These are phyloP conservation scores for Saturnia japonica DNA, from an alignment of 2,888 invertebrate genomes.

Conservation along the genomic window DNA sequence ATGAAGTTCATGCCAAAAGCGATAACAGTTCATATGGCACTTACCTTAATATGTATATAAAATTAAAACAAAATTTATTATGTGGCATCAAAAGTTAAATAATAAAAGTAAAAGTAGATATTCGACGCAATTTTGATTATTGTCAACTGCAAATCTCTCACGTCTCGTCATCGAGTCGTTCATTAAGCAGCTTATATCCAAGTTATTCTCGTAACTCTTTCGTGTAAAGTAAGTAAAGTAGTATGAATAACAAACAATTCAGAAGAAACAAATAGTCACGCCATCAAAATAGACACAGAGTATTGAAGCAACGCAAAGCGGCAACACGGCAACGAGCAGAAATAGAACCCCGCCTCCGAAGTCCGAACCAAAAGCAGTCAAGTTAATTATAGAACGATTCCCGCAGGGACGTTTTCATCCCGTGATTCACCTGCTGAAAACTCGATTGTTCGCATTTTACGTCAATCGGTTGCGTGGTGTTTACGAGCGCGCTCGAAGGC, in stretches of 20 bases:
- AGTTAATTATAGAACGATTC: constrained; percentile 76
- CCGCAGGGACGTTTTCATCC: constrained; percentile 76
- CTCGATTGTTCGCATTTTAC: constrained; percentile 80
- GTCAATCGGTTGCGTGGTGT: constrained; percentile 80
- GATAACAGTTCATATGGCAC: constrained; percentile 2
- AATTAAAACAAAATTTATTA: not conserved
- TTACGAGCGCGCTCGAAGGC: constrained; percentile 61
- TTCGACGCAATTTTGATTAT: not conserved
- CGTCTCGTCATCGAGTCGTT: too few species aligned
- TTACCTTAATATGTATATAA: not conserved
- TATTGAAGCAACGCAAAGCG: constrained; percentile 65
- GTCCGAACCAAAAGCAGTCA: constrained; percentile 79
- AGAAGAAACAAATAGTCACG: constrained; percentile 60
- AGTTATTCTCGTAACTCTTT: constrained; percentile 16
- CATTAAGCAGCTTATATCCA: not conserved
- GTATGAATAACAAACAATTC: constrained; percentile 52
- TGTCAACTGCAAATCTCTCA: not conserved
- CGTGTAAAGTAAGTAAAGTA: constrained; percentile 43
- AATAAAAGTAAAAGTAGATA: not conserved
- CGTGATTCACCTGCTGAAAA: constrained; percentile 80
- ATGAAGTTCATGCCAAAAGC: constrained; percentile 23
- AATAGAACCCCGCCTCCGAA: constrained; percentile 79
- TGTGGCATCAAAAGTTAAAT: not conserved
- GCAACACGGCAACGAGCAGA: constrained; percentile 47
- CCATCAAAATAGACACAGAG: constrained; percentile 69